phyloP scores from a whole-genome alignment of 1,140 invertebrate genomes.

The Pogonomyrmex barbatus region DNA sequence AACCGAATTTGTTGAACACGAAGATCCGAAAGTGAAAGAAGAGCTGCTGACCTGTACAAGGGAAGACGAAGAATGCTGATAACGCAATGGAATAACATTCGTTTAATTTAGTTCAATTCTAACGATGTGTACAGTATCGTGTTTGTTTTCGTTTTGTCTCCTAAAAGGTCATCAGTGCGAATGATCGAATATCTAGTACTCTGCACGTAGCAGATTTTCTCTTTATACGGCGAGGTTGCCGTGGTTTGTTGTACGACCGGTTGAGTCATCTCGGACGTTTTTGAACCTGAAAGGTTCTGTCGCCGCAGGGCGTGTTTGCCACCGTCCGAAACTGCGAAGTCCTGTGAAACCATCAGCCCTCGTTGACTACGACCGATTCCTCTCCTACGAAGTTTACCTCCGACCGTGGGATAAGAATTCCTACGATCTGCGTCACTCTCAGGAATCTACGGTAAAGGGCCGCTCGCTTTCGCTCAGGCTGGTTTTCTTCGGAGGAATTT shows the following conservation, averaged over 20 bases:
- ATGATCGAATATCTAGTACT: slow-evolving; percentile 70
- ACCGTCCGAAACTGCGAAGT: slow-evolving; percentile 66
- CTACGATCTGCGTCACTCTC: slow-evolving; percentile 63
- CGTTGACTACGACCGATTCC: slow-evolving; percentile 48
- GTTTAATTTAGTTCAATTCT: neutral
- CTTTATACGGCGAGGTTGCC: slow-evolving; percentile 60
- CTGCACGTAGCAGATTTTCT: slow-evolving; percentile 65
- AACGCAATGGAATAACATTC: neutral
- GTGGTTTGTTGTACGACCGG: slow-evolving; percentile 61
- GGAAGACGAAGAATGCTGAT: neutral
- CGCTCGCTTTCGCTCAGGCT: slow-evolving; percentile 26
- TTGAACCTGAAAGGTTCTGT: slow-evolving; percentile 28
- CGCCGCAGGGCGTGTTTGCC: neutral
- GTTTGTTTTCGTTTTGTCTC: slow-evolving; percentile 23
- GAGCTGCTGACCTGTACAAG: neutral
- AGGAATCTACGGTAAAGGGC: slow-evolving; percentile 55
- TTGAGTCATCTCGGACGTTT: slow-evolving; percentile 66
- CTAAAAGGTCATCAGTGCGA: slow-evolving; percentile 24
- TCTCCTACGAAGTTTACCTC: slow-evolving; percentile 11
- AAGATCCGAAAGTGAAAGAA: neutral
- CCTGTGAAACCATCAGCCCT: slow-evolving; percentile 36
- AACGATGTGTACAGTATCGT: neutral
- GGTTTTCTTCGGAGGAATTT: slow-evolving; percentile 65
- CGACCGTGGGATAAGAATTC: slow-evolving; percentile 72
- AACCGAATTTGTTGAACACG: neutral